Conservation (phyloP, 2,888 invertebrate genomes). For the Pocota personata region DNA sequence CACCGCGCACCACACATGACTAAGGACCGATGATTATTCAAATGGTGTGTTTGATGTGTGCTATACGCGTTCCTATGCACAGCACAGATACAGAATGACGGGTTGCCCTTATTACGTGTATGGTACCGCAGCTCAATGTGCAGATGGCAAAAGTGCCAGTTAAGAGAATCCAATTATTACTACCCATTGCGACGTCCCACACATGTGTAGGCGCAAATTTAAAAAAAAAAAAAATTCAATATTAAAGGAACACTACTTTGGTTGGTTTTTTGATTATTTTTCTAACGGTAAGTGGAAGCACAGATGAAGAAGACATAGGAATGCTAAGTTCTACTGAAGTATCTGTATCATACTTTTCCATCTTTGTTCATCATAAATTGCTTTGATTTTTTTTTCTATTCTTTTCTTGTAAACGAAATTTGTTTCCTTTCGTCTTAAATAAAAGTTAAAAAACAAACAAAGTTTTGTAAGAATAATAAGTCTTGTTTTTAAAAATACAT, state of each 20-base stretch:
- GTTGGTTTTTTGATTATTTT: constrained; percentile 61
- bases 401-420: not conserved
- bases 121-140: constrained; percentile 13
- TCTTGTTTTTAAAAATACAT: not conserved
- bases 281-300: constrained; percentile 34
- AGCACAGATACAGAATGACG: constrained; percentile 2
- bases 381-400: constrained; percentile 15
- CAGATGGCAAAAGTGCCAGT: constrained; percentile 55
- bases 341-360: not conserved
- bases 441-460: not conserved
- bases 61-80: not conserved
- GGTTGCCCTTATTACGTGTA: constrained; percentile 51
- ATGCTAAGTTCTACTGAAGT: constrained; percentile 32
- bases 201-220: constrained; percentile 42
- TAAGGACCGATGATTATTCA: constrained; percentile 67
- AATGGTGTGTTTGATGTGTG: constrained; percentile 56
- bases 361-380: constrained; percentile 26
- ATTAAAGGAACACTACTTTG: constrained; percentile 48
- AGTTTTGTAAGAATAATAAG: not conserved
- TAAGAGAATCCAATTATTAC: constrained; percentile 63
- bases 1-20: constrained; percentile 24
- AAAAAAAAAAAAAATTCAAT: constrained; percentile 58
- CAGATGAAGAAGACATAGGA: constrained; percentile 37
- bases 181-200: constrained; percentile 4
- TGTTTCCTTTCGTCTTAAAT: not conserved